Base-by-base conservation (phyloP, 2,888 invertebrate genomes). In the Machimus rusticus region DNA sequence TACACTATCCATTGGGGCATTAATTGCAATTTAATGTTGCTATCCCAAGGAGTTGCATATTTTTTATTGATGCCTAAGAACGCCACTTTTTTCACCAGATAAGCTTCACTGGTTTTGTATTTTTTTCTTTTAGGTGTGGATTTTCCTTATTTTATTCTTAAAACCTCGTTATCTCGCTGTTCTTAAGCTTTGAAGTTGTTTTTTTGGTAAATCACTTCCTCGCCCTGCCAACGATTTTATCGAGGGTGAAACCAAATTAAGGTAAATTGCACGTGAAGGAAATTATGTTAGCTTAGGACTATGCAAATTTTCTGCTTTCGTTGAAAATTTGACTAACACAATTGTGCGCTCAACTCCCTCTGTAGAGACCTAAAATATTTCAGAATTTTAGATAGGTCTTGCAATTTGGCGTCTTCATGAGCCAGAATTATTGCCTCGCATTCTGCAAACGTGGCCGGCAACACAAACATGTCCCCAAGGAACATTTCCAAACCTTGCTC, bases 271-370 rank as follows among this genome's bases (percentile, higher is more conserved):
- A 57, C 82, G 82, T 82, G 82, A 82, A 82, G 82, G 37, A 82
- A 82, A 82, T 82, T 82, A 66, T 82, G 82, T 82, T 82, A 37
- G 82, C 82, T 82, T 82, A 82, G 82, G 82, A 82, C 82, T 82
- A 66, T 57, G 66, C 57, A 82, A 82, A 82, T 66, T 66, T 66
- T 82, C 37, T 57, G 34, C 23, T 82, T 66, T 66, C 57, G 2
- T 19, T 66, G 12, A 82, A 82, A 82, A 82, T 57, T 82, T 3
- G 34, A 57, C 57, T 57, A 31, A 82, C 39, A 82, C 82, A 82
- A 82, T 57, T 37, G 19, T 19, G 23, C 37, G 31, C 31, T 55
- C 55, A 28, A 34, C 28, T 76, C 9, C 37, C 76, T 12, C 37
- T 76, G 76, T 16, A 16, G n/a, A 76, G 37, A 28, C 8, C 6